Evolutionary conservation across 2,113 vertebrate species (phyloP), one percentile per base, ranked within the genome.

Genomic region (Ploceus nigricollis): DNA sequence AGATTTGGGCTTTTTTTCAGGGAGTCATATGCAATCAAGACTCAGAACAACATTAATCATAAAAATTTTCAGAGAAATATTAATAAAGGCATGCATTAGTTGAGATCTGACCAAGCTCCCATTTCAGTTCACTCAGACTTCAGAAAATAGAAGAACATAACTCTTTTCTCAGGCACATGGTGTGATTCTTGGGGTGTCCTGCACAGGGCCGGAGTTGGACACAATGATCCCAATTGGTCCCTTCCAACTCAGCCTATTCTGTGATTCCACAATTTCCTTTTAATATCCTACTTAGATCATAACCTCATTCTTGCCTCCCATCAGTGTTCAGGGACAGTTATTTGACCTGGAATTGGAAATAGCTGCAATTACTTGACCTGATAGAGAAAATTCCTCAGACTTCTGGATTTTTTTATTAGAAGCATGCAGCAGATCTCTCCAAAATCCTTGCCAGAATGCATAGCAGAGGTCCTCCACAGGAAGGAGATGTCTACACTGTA

Each of bases 161-260:
- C 18, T 40, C 30, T 53, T 75, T 68, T 61, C 47, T 35, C 19
- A 76, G 54, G 53, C 28, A 75, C 28, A 40, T 10, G 1, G 11
- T 45, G n/a, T 40, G 45, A 35, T 53, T 61, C 17, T 53, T 61
- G 39, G 47, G 13, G 24, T 53, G 61, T 19, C 53, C 39, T 10
- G 33, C 28, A 24, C n/a, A n/a, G 53, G 30, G 20, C 25, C 3
- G 7, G 39, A 89, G 16, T 1, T 47, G 39, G 47, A 76, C 14
- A 35, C 1, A 0, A 40, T 35, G 40, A 82, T 61, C 53, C 39
- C 3, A 1, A 30, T 25, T 20, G 45, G 15, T 51, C 44, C 23
- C 24, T 39, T 75, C 28, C 28, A 75, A 60, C 28, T 47, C 53
- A 35, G 24, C 16, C 18, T 53, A 30, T 25, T 60, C 61, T 60